Evolutionary conservation across 2,797 vertebrate species (phyloP), one percentile per base, ranked within the genome.

Genomic region (Clarias pachynema): DNA sequence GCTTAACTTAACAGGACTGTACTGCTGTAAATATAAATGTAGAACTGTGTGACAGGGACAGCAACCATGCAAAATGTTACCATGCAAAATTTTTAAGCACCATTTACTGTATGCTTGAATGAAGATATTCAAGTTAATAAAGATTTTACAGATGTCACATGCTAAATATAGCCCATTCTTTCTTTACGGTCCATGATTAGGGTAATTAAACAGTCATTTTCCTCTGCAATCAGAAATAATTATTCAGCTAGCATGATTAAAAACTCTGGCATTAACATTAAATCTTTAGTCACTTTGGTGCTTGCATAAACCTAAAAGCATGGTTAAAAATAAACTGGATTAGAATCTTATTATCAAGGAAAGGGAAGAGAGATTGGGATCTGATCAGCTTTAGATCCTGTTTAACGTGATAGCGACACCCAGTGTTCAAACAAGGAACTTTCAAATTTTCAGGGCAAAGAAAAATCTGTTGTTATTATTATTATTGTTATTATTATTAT

Each of bases 341-440:
- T 20, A n/a, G 5, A 18, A 44, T n/a, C 24, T 10, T 44, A 20
- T 40, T 59, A 82, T 59, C 22, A 59, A 10, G 57, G 40, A 15
- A 20, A 15, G 4, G 65, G 18, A 57, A 6, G 9, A 68, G 18
- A 49, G 22, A n/a, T 63, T 26, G 37, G 37, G n/a, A 29, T 26
- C 22, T 37, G 26, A 82, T 65, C 37, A 68, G 56, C 12, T n/a
- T 78, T 34, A 69, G 18, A 81, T 57, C 26, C 5, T 18, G 22
- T 20, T 74, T 49, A 18, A 74, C 70, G 12, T 62, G 37, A 59
- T 63, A 62, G 81, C 26, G 81, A 83, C 68, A 83, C 81, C 53
- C 56, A 83, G 69, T 73, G 81, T 73, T 62, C 37, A 74, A 29
- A 74, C 16, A 62, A 49, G 37, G 69, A 74, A 62, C 31, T 40